These are phyloP conservation scores for Xestia rhomboidea DNA, from an alignment of 2,888 invertebrate genomes.

Conservation along the genomic window DNA sequence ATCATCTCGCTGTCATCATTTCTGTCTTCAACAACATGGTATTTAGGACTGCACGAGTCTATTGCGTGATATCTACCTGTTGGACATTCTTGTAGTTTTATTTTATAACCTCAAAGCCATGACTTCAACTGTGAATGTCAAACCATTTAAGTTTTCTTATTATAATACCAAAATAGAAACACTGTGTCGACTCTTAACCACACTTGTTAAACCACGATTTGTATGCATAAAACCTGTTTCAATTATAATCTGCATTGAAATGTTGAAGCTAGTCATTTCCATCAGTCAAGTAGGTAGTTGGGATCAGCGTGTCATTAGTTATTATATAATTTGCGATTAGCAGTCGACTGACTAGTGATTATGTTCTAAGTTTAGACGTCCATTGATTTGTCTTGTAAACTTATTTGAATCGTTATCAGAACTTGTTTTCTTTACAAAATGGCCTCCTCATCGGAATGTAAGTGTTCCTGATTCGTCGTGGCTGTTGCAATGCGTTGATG, in stretches of 20 bases:
- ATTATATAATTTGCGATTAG: constrained; percentile 1
- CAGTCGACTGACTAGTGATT: neutral
- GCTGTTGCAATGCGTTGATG: constrained; percentile 7
- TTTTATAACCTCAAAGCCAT: constrained; percentile 3
- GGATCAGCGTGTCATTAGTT: neutral
- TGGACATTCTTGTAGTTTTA: constrained; percentile 1
- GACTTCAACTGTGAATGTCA: constrained; percentile 18
- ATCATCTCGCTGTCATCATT: constrained; percentile 24
- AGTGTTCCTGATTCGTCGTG: neutral
- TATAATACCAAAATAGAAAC: constrained; percentile 6
- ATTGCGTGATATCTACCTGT: constrained; percentile 5
- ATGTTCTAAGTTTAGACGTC: neutral
- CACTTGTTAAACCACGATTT: neutral
- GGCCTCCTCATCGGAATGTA: constrained; percentile 16
- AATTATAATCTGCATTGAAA: constrained; percentile 12
- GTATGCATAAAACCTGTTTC: constrained; percentile 20
- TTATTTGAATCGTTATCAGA: constrained; percentile 18
- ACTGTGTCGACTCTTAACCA: neutral
- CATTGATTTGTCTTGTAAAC: constrained; percentile 20
- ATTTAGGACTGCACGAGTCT: constrained; percentile 23
- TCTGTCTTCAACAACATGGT: neutral
- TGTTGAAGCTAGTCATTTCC: neutral
- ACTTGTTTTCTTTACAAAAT: constrained; percentile 16
- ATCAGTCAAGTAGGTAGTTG: constrained; percentile 16
- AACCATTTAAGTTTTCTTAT: constrained; percentile 16